These are phyloP conservation scores for Zeus faber DNA, from an alignment of 2,113 vertebrate genomes.

Conservation along the genomic window DNA sequence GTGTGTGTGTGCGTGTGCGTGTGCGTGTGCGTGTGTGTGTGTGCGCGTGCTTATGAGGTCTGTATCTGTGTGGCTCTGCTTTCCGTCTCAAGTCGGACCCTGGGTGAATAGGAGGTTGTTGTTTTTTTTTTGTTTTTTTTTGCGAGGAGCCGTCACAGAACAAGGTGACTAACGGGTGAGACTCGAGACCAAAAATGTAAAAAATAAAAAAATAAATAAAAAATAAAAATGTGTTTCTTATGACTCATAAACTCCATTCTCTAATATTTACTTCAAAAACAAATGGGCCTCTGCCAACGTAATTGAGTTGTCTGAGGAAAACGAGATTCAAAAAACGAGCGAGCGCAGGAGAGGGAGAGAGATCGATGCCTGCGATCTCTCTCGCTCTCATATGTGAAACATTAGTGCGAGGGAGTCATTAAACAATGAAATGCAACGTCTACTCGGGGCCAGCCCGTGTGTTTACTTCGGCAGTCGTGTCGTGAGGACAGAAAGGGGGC, in stretches of 20 bases:
- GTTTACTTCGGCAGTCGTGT: constrained; percentile 40
- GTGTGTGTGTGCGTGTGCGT: not conserved
- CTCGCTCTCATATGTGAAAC: constrained; percentile 62
- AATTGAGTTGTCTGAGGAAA: constrained; percentile 56
- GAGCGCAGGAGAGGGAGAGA: constrained; percentile 47
- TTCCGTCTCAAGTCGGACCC: constrained; percentile 38
- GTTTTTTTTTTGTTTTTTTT: too few relatives aligned
- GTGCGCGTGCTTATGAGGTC: constrained; percentile 6
- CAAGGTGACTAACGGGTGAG: constrained; percentile 58
- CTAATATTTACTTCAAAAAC: constrained; percentile 62
- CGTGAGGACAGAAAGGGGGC: constrained; percentile 1
- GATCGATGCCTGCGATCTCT: constrained; percentile 41
- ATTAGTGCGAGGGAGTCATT: constrained; percentile 59
- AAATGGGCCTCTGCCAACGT: constrained; percentile 47
- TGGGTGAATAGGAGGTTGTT: constrained; percentile 34
- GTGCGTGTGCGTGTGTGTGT: constrained; percentile 1
- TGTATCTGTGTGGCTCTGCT: constrained; percentile 50
- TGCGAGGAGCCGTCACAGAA: constrained; percentile 44
- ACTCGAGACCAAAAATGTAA: too few relatives aligned
- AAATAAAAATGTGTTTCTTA: constrained; percentile 36
- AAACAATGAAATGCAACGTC: constrained; percentile 55
- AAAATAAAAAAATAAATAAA: too few relatives aligned
- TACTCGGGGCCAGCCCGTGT: constrained; percentile 33
- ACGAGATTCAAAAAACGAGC: constrained; percentile 53
- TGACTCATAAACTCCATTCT: constrained; percentile 64